Base-by-base conservation (phyloP, 2,113 vertebrate species). In the Dendrocopos noguchii region DNA sequence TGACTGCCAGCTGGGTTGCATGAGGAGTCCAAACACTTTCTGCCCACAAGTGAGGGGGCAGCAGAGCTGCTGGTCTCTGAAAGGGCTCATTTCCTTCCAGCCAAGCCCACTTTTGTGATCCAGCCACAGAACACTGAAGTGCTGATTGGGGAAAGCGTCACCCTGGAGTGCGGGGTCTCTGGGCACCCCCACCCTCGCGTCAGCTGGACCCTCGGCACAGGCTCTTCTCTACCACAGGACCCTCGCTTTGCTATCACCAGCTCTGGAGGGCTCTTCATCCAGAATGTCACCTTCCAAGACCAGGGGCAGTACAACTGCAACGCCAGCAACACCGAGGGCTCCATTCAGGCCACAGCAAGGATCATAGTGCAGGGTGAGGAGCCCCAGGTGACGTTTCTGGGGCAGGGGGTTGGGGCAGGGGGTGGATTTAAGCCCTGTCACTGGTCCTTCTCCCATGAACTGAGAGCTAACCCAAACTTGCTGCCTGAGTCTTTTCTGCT, bases 71-170 rank as follows among this genome's bases (percentile, higher is more conserved):
- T 88, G 52, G 12, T 34, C 80, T 34, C 93, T 95, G 79, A 95
- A 66, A 36, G 33, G 55, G 3, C 42, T 77, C 7, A 0, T 86
- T 91, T 93, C 65, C 90, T 93, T 96, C 56, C 96, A 99, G 98
- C 98, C 46, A 98, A 98, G 61, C 98, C 98, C 46, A 98, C 97
- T 86, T 99, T 99, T 65, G 98, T 99, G 87, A 99, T 99, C 96
- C 98, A 98, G 88, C 99, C 99, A 0, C 98, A 98, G 97, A 99
- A 98, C 97, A 99, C 99, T 0, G 99, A 99, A 97, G 99, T 99
- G 61, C 97, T 99, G 94, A 95, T 98, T 9, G 99, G 98, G 15
- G 98, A 98, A 93, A 99, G 98, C 2, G 98, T 99, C 92, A 99
- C 99, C 31, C 95, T 99, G 96, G 99, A 99, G 95, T 99, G 99